Conservation (phyloP, 2,797 vertebrate genomes). For the Gymnothorax reevesii region DNA sequence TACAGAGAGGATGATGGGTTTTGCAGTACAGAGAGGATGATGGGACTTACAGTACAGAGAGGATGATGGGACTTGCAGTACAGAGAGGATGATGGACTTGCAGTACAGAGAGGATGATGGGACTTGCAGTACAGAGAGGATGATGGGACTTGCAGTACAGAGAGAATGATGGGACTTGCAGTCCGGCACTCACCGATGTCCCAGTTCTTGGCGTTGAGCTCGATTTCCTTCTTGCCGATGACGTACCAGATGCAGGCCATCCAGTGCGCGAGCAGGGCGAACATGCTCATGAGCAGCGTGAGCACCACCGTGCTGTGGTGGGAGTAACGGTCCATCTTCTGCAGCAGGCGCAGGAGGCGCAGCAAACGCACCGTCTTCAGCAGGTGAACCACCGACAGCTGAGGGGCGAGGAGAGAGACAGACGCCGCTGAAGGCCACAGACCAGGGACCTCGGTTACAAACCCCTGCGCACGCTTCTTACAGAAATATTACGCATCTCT, state of each 20-base stretch:
- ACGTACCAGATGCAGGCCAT: conserved; percentile 99
- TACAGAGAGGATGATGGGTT: too few species aligned
- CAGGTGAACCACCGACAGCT: conserved; percentile 96
- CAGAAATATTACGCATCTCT: too few species aligned
- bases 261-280: conserved; percentile 95
- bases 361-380: conserved; percentile 93
- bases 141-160: background rate
- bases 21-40: background rate
- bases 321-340: conserved; percentile 97
- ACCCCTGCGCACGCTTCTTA: too few species aligned
- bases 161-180: background rate
- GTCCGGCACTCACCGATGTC: conserved; percentile 84
- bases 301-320: conserved; percentile 96
- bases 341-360: conserved; percentile 89
- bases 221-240: conserved; percentile 97
- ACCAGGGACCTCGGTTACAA: too few species aligned
- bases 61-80: background rate
- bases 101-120: background rate
- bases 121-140: background rate
- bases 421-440: too few species aligned
- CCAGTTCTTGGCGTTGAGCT: conserved; percentile 89
- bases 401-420: background rate
- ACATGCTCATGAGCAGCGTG: conserved; percentile 97
- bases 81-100: background rate
- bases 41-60: background rate